phyloP scores from a whole-genome alignment of 2,113 vertebrate species.

The Origma solitaria region DNA sequence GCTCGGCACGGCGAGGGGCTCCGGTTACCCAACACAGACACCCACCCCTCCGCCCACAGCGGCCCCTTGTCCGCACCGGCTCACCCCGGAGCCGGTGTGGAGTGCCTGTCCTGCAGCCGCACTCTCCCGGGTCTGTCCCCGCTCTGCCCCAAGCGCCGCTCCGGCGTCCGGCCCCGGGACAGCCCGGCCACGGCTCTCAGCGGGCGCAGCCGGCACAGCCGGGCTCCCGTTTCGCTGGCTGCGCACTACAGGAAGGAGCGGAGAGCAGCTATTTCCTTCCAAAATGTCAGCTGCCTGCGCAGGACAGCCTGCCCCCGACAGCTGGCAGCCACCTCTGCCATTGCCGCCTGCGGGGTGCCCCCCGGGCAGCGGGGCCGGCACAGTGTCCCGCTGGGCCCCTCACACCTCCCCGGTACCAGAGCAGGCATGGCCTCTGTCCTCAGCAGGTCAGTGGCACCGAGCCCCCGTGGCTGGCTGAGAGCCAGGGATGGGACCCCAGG shows the following conservation, averaged over 20 bases:
- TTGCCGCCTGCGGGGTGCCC: not conserved
- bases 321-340: conserved; percentile 55
- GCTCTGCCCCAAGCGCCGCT: not conserved
- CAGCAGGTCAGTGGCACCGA: not conserved
- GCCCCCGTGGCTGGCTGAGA: not conserved
- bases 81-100: fast-evolving
- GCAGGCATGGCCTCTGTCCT: not conserved
- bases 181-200: not conserved
- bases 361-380: not conserved
- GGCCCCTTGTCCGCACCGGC: not conserved
- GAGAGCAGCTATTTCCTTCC: conserved; percentile 56
- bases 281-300: conserved; percentile 60
- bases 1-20: not conserved
- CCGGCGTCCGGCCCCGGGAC: not conserved
- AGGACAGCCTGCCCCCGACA: not conserved
- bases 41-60: not conserved
- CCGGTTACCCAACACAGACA: fast-evolving
- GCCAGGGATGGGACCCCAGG: not conserved
- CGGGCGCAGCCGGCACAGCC: not conserved
- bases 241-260: conserved; percentile 70
- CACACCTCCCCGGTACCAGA: fast-evolving
- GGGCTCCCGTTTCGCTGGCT: not conserved
- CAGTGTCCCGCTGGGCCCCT: fast-evolving
- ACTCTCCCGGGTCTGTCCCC: not conserved
- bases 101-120: fast-evolving